Evolutionary conservation across 1,140 invertebrate genomes (phyloP).

Genomic region (Drosophila setifemur): DNA sequence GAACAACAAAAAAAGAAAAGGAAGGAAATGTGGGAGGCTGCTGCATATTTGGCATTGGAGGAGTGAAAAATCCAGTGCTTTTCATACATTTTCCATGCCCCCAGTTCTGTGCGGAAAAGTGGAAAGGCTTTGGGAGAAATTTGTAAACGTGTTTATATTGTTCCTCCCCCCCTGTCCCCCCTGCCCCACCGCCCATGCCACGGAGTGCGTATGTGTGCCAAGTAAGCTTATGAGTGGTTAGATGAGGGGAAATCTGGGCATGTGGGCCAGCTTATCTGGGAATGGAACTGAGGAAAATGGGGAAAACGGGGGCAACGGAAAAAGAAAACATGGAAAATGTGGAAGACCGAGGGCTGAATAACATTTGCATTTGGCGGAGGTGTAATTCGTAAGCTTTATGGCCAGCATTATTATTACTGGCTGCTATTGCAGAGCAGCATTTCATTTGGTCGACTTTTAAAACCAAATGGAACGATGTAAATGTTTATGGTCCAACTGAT

Average conservation of each 20-base stretch:
- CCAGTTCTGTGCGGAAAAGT: no score
- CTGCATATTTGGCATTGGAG: no score
- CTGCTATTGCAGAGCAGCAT: slow-evolving; percentile 2
- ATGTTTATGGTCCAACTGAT: slow-evolving; percentile 23
- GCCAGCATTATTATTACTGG: slow-evolving; percentile 23
- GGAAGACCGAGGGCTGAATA: slow-evolving; percentile 14
- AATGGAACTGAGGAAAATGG: no score
- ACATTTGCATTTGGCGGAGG: slow-evolving; percentile 45
- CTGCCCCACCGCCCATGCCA: no score
- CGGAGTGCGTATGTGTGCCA: slow-evolving; percentile 13
- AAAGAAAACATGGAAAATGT: no score
- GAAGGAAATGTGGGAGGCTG: slow-evolving; percentile 1
- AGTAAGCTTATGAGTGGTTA: slow-evolving; percentile 41
- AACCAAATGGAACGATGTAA: not conserved
- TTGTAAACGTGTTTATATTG: slow-evolving; percentile 60
- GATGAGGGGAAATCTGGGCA: not conserved
- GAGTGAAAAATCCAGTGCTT: slow-evolving; percentile 20
- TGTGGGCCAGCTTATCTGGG: not conserved
- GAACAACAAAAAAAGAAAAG: not conserved
- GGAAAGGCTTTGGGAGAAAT: slow-evolving; percentile 37
- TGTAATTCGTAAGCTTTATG: slow-evolving; percentile 43
- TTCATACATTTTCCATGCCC: slow-evolving; percentile 59
- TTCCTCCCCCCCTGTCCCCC: not conserved
- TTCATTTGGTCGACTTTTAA: slow-evolving; percentile 13
- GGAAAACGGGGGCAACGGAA: not conserved